Conservation (phyloP, 1,140 invertebrate genomes). For the Himalopsyche phryganea region DNA sequence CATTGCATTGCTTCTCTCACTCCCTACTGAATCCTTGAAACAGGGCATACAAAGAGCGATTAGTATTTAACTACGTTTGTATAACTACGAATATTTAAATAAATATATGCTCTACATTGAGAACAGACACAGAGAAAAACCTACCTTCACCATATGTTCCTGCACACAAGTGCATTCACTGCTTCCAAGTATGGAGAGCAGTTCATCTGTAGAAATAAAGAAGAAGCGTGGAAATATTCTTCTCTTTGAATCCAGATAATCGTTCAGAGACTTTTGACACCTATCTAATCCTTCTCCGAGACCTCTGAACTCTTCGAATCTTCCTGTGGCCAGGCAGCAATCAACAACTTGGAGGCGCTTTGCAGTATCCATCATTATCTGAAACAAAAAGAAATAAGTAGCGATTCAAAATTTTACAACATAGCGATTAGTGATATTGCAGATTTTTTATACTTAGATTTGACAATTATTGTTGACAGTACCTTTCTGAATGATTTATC, state of each 20-base stretch:
- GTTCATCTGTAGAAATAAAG: conserved; percentile 90
- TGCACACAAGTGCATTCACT: conserved; percentile 76
- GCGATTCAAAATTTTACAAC: too few species aligned
- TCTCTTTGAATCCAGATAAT: conserved; percentile 84
- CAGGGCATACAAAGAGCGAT: too few species aligned
- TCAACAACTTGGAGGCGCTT: conserved; percentile 74
- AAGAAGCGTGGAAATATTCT: conserved; percentile 86
- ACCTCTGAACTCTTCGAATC: conserved; percentile 69
- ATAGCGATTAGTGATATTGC: too few species aligned
- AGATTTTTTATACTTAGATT: too few species aligned
- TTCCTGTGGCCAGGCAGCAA: conserved; percentile 68
- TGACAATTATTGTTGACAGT: too few species aligned
- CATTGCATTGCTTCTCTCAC: too few species aligned
- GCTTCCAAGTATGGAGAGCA: conserved; percentile 84
- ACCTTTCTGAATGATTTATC: conserved; percentile 75
- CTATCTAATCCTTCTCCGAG: conserved; percentile 74
- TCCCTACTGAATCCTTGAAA: too few species aligned
- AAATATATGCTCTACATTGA: too few species aligned
- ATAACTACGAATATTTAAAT: too few species aligned
- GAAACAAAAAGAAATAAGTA: too few species aligned
- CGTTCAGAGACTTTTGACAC: conserved; percentile 87
- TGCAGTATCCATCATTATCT: conserved; percentile 79
- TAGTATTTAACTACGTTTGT: too few species aligned
- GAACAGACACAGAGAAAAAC: too few species aligned
- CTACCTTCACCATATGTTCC: conserved; percentile 88